These are phyloP conservation scores for Leptoteleia sp. DNA, from an alignment of 1,140 invertebrate genomes.

Conservation along the genomic window DNA sequence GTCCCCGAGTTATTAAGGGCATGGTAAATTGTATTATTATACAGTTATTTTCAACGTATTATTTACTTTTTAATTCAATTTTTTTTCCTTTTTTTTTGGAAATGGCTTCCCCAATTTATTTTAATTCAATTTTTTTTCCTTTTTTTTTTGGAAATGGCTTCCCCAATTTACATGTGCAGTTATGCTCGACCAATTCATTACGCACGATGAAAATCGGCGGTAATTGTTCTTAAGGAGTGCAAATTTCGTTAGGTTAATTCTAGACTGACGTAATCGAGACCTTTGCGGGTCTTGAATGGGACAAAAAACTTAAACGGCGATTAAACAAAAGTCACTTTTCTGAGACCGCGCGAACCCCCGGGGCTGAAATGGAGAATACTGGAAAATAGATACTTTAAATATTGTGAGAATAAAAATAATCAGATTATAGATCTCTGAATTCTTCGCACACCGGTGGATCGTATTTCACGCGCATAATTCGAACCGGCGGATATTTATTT, in stretches of 20 bases:
- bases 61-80: too few relatives aligned
- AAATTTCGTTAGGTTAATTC: background rate
- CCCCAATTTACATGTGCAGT: too few relatives aligned
- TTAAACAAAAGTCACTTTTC: constrained; percentile 27
- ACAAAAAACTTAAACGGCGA: constrained; percentile 3
- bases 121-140: too few relatives aligned
- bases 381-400: constrained; percentile 43
- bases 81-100: too few relatives aligned
- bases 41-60: too few relatives aligned
- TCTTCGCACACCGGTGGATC: constrained; percentile 30
- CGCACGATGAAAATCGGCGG: too few relatives aligned
- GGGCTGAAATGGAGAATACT: constrained; percentile 28
- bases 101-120: too few relatives aligned
- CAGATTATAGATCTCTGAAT: constrained; percentile 39
- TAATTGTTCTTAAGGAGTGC: background rate
- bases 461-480: constrained; percentile 49
- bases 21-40: too few relatives aligned
- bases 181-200: background rate
- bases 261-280: background rate
- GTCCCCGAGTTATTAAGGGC: too few relatives aligned
- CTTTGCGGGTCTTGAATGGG: background rate
- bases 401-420: constrained; percentile 52
- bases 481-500: constrained; percentile 39
- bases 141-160: too few relatives aligned
- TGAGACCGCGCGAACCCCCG: too few relatives aligned